Percentiles rank a stretch among this genome's conserved stretches.
These are phyloP conservation scores for Nephrotoma flavescens DNA, from an alignment of 2,888 invertebrate species.

Conservation along the genomic window DNA sequence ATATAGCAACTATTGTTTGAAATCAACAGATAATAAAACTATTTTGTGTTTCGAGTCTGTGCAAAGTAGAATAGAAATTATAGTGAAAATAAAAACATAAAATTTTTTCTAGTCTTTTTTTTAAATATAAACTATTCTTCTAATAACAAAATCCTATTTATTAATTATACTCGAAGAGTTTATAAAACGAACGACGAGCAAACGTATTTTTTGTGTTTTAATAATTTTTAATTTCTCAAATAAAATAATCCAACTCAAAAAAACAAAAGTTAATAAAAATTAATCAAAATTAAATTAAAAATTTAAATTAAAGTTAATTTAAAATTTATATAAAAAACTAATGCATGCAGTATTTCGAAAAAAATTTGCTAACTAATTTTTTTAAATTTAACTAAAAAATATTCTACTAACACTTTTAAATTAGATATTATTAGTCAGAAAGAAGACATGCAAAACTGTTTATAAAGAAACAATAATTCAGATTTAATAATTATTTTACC, in stretches of 20 bases:
- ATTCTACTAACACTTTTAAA: not conserved
- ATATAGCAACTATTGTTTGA: not conserved
- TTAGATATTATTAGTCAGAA: not conserved
- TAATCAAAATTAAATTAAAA: not conserved
- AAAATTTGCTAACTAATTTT: not conserved
- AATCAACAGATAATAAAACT: not conserved
- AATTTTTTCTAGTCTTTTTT: not conserved
- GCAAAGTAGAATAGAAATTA: not conserved
- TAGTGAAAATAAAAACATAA: not conserved
- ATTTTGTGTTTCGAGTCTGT: not conserved
- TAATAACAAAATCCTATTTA: not conserved
- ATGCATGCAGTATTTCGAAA: not conserved
- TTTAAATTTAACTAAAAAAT: not conserved
- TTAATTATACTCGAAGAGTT: not conserved
- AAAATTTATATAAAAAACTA: not conserved
- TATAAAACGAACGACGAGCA: not conserved
- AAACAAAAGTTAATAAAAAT: not conserved
- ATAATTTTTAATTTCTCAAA: not conserved
- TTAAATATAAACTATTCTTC: not conserved
- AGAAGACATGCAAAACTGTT: not conserved
- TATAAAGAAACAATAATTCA: not conserved
- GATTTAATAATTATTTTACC: not conserved
- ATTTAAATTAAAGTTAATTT: not conserved
- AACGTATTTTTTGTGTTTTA: not conserved
- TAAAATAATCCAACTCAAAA: not conserved